Conservation (phyloP, 1,140 invertebrate species). For the Magallana ariakensis region DNA sequence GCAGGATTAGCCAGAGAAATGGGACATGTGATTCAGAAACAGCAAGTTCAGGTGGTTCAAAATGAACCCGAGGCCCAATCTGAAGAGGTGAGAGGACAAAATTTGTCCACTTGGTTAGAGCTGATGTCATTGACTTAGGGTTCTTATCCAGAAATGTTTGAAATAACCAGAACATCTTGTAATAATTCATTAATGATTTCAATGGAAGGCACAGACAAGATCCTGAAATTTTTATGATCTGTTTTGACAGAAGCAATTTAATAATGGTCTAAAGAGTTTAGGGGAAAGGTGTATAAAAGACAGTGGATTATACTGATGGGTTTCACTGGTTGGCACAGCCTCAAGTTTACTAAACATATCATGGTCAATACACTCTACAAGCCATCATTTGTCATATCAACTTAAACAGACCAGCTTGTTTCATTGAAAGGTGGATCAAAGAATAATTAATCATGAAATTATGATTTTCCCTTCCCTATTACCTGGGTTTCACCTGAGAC, state of each 20-base stretch:
- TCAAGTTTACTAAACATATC: background rate
- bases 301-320: background rate
- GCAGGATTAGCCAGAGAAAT: conserved; percentile 2
- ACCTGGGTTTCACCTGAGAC: background rate
- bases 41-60: conserved; percentile 13
- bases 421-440: conserved; percentile 8
- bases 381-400: background rate
- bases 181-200: background rate
- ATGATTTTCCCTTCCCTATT: background rate
- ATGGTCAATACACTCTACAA: background rate
- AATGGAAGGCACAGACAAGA: background rate
- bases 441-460: conserved; percentile 8
- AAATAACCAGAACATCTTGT: background rate
- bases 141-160: background rate
- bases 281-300: background rate
- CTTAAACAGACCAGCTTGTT: conserved; percentile 11
- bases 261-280: background rate
- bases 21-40: conserved; percentile 48
- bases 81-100: conserved; percentile 2
- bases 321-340: conserved; percentile 5
- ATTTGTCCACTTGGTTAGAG: background rate
- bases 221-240: background rate
- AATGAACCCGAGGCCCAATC: background rate
- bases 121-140: background rate
- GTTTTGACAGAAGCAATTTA: background rate